Base-by-base conservation (phyloP, 2,888 invertebrate genomes). In the Drosophila mettleri region DNA sequence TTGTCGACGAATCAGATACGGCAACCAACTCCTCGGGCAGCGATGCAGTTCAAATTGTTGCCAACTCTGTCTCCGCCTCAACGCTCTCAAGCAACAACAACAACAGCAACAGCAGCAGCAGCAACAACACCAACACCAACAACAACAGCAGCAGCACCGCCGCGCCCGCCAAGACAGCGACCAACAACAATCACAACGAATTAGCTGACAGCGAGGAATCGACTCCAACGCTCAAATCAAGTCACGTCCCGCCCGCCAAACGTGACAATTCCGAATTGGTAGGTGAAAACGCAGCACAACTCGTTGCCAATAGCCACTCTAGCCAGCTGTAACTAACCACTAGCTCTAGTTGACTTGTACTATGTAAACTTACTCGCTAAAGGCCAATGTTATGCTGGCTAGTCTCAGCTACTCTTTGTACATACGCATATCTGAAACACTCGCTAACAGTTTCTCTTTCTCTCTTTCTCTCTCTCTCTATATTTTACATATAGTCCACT, bases 1-100 rank as follows among this genome's bases (percentile, higher is more conserved):
- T 91, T 68, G 91, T 75, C 20, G 93, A 93, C 71, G 93, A 93
- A 57, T 90, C 88, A 3, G 90, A 90, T 67, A 89, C 83, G 9
- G 81, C 89, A 46, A 89, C 88, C 48, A 87, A 58, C 31, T 48
- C 45, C 38, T 41, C 59, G 16, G 69, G 59, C 61, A 79, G 69
- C 49, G 75, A 74, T 65, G 46, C 45, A 12, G 45, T 45, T 7
- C 45, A 45, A 45, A 45, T 52, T 45, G 24, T 31, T 20, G 45
- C 51, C 68, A 53, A 73, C 22, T 64, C 61, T 8, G 41, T 51
- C 14, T 24, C 70, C 18, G 45, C 51, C 52, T 45, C 45, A 12
- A 18, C 45, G 12, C 46, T 70, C 33, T 63, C 74, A 18, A 53
- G 55, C 22, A 55, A 39, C 9, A 75, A 33, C 54, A 48, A 45